Evolutionary conservation across 92 coral and sea anemone species (phyloP).

Genomic region (Ricordea florida): DNA sequence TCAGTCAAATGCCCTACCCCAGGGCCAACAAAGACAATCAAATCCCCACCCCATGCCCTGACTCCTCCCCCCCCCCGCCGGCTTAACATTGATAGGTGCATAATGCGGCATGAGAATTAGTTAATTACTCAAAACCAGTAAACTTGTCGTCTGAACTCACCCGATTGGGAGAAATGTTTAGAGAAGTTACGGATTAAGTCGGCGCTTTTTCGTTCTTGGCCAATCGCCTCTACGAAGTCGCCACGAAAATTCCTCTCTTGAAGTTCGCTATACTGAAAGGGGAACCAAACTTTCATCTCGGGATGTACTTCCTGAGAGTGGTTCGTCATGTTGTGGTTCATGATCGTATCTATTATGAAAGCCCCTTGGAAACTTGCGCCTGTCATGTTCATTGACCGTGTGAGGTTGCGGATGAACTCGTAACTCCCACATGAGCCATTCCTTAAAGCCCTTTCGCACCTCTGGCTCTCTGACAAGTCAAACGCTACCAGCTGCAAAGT

Average conservation of each 20-base stretch:
- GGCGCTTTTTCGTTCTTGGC: conserved; percentile 3
- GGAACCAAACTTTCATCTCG: background rate
- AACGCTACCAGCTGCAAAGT: conserved; percentile 74
- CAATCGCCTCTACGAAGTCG: conserved; percentile 39
- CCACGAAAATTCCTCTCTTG: conserved; percentile 14
- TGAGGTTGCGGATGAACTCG: conserved; percentile 35
- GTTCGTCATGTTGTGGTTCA: conserved; percentile 56
- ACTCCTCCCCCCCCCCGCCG: no score
- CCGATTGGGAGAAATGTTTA: conserved; percentile 9
- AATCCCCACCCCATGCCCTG: no score
- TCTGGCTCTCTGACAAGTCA: conserved; percentile 41
- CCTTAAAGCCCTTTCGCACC: background rate
- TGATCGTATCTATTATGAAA: conserved; percentile 54
- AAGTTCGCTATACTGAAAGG: background rate
- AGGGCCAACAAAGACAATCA: no score
- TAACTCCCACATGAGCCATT: conserved; percentile 51
- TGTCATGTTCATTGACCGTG: conserved; percentile 8
- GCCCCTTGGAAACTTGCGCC: conserved; percentile 64
- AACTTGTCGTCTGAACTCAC: no score
- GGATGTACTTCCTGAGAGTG: conserved; percentile 13
- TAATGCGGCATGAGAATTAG: no score
- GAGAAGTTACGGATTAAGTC: background rate
- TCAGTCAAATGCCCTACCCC: no score
- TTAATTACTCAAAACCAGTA: no score
- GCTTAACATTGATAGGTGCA: no score